A percentile compares a stretch with the other conserved stretches of the same genome.
phyloP scores from a whole-genome alignment of 2,888 invertebrate genomes.

The Dasypogon diadema region DNA sequence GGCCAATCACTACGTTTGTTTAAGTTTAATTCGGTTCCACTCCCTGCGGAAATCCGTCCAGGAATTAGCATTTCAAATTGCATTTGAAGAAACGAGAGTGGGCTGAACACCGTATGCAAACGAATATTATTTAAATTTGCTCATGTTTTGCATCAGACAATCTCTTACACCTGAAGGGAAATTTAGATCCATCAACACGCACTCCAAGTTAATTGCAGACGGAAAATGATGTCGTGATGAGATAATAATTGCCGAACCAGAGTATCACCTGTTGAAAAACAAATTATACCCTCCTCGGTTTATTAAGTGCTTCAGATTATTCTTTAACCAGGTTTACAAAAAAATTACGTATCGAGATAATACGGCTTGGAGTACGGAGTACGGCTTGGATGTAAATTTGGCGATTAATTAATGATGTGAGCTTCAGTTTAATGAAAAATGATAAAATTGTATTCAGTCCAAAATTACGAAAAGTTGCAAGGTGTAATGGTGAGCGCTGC shows the following conservation, averaged over 20 bases:
- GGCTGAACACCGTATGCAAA: constrained; percentile 20
- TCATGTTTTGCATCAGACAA: not conserved
- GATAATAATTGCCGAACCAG: constrained; percentile 22
- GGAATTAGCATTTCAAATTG: constrained; percentile 42
- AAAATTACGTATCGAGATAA: no score
- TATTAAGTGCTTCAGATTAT: no score
- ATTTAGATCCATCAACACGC: constrained; percentile 32
- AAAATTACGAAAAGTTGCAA: no score
- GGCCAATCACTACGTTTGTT: constrained; percentile 17
- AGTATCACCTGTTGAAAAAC: constrained; percentile 11
- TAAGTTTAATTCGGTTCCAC: constrained; percentile 16
- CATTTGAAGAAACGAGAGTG: constrained; percentile 7
- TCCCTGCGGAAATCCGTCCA: constrained; percentile 19
- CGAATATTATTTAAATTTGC: not conserved
- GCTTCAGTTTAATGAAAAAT: no score
- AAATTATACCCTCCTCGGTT: not conserved
- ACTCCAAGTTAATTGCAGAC: not conserved
- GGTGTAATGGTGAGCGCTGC: no score
- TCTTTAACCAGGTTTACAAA: no score
- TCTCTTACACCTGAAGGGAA: constrained; percentile 4
- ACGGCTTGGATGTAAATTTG: no score
- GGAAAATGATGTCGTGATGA: not conserved
- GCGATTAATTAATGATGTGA: no score
- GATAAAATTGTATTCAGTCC: no score
- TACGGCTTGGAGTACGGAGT: no score